A percentile compares a stretch with the other conserved stretches of the same genome.
Evolutionary conservation across 2,888 invertebrate species (phyloP).

Genomic region (Xestia xanthographa): DNA sequence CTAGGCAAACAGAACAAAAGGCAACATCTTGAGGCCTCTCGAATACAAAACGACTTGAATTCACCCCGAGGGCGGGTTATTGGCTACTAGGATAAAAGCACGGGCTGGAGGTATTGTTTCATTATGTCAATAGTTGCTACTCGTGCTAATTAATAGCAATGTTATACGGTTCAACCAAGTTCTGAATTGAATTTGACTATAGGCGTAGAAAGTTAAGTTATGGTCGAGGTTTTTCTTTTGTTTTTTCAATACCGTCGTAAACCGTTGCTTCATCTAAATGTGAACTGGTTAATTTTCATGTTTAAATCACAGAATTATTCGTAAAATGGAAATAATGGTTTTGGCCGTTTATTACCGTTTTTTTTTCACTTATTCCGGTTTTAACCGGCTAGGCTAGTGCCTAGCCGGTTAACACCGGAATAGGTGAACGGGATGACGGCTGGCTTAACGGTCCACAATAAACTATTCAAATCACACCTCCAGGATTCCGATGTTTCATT

Average conservation of each 20-base stretch:
- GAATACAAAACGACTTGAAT: conserved; percentile 39
- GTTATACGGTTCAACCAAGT: background rate
- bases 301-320: background rate
- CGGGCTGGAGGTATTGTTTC: conserved; percentile 31
- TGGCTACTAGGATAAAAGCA: conserved; percentile 42
- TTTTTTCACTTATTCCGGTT: too few species aligned
- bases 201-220: background rate
- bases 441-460: background rate
- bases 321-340: background rate
- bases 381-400: too few species aligned
- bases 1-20: conserved; percentile 51
- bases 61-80: conserved; percentile 17
- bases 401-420: background rate
- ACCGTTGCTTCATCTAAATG: background rate
- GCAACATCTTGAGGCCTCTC: conserved; percentile 27
- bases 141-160: conserved; percentile 7
- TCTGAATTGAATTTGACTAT: background rate
- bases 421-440: background rate
- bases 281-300: background rate
- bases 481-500: conserved; percentile 33
- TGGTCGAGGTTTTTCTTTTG: background rate
- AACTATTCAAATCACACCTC: conserved; percentile 30
- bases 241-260: background rate
- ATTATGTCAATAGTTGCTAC: conserved; percentile 14
- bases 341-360: too few species aligned